Evolutionary conservation across 2,797 vertebrate species (phyloP).

Genomic region (Holocentrus rufus): DNA sequence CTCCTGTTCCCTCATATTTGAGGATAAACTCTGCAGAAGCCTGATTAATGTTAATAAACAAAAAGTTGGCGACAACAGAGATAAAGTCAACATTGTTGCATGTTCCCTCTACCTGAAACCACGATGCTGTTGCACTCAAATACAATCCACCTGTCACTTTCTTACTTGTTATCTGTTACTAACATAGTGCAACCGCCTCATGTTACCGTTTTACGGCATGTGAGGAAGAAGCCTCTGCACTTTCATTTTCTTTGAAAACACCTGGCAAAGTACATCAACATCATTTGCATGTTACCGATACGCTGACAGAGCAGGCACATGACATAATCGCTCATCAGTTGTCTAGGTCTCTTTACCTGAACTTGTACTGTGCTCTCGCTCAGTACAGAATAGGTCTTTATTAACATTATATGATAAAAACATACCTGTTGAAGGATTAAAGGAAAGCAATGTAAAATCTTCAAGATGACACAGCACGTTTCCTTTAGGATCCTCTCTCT

Average conservation of each 20-base stretch:
- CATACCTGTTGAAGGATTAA: slow-evolving; percentile 64
- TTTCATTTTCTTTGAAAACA: background rate
- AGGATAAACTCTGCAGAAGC: background rate
- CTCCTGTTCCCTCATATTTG: background rate
- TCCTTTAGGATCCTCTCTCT: slow-evolving; percentile 27
- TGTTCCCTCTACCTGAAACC: slow-evolving; percentile 8
- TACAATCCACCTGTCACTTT: slow-evolving; percentile 66
- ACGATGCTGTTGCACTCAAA: slow-evolving; percentile 16
- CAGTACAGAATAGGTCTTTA: background rate
- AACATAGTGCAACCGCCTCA: slow-evolving; percentile 9
- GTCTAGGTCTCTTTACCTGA: background rate
- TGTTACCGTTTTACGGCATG: slow-evolving; percentile 48
- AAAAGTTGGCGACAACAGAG: background rate
- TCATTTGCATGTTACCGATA: slow-evolving; percentile 6
- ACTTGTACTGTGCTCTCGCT: background rate
- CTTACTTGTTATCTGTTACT: slow-evolving; percentile 48
- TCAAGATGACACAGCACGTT: slow-evolving; percentile 8
- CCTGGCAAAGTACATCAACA: background rate
- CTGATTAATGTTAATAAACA: background rate
- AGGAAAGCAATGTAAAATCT: background rate
- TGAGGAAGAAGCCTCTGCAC: background rate
- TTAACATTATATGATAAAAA: background rate
- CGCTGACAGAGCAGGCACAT: background rate
- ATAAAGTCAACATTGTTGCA: slow-evolving; percentile 12
- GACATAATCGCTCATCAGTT: background rate